Evolutionary conservation across 1,140 invertebrate genomes (phyloP), one percentile per base, ranked within the genome.

Genomic region (Zaprionus lachaisei): DNA sequence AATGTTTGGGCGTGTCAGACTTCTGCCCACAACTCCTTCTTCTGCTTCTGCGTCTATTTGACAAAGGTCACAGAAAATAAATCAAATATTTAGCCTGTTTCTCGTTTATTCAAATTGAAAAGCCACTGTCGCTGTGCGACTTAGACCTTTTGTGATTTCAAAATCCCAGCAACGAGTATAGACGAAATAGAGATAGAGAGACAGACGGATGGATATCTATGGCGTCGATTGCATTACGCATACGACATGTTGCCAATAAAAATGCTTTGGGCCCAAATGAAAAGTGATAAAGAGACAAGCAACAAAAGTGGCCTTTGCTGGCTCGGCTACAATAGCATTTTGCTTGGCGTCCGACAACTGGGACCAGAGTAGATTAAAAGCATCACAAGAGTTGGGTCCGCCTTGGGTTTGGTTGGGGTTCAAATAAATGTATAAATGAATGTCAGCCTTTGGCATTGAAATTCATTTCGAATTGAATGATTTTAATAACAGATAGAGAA

Each of bases 21-120:
- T 6, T 47, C 15, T 47, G 22, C 67, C 51, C 65, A 11, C 15
- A 54, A 44, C 63, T 57, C 22, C 51, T 47, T 2, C 41, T 76
- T 17, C 63, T 54, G 14, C 1, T 14, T 51, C 11, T 20, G 22
- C 60, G 65, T 82, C 70, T 81, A 63, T 79, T 89, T 87, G 84
- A 89, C 74, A 87, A 87, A 87, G 84, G 84, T 87, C 84, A 89
- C 69, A 75, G 62, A 81, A 87, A 89, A 89, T 84, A 89, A 87
- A 87, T 89, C 84, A 87, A 87, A 87, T 87, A 89, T 87, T 87
- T 83, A 79, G 81, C 66, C 74, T 24, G 77, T 72, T 74, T 69
- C 81, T 84, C 74, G 78, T 79, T 83, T 77, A 87, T 89, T 87
- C 68, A 89, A 87, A 87, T 87, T 87, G 84, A 87, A 87, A 89